Evolutionary conservation across 2,888 invertebrate genomes (phyloP).

Genomic region (Auanema sp.): DNA sequence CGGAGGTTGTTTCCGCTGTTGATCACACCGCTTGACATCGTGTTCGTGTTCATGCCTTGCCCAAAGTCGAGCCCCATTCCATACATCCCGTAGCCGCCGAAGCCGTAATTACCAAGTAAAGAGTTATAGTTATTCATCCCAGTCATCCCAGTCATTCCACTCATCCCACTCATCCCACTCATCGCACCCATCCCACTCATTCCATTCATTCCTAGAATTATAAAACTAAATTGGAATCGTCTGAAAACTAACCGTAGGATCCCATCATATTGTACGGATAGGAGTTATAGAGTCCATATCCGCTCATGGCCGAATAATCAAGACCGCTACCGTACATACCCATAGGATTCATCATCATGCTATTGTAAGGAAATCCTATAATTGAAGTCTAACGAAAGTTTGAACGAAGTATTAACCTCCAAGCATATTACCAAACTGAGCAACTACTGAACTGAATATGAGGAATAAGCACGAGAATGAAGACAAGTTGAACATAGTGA

Average conservation of each 20-base stretch:
- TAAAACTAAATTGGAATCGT: background rate
- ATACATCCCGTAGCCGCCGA: conserved; percentile 2
- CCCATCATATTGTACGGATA: background rate
- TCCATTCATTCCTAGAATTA: background rate
- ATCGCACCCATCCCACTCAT: conserved; percentile 2
- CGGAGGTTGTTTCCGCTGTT: conserved; percentile 21
- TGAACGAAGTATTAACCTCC: background rate
- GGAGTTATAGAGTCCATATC: background rate
- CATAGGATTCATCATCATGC: conserved; percentile 1
- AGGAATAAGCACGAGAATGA: too few relatives aligned
- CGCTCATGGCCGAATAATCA: background rate
- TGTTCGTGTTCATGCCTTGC: conserved; percentile 3
- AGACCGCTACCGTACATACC: conserved; percentile 4
- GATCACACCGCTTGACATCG: conserved; percentile 12
- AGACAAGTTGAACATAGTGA: too few relatives aligned
- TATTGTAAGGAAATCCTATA: conserved; percentile 3
- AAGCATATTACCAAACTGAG: too few relatives aligned
- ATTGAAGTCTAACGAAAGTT: background rate
- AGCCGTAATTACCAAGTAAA: background rate
- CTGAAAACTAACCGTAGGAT: background rate
- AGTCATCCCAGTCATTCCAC: conserved; percentile 1
- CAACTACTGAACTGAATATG: too few relatives aligned
- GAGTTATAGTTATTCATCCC: background rate
- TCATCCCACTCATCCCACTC: background rate
- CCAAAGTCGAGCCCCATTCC: background rate